These are phyloP conservation scores for Acheta domesticus DNA, from an alignment of 2,888 invertebrate genomes.

Conservation along the genomic window DNA sequence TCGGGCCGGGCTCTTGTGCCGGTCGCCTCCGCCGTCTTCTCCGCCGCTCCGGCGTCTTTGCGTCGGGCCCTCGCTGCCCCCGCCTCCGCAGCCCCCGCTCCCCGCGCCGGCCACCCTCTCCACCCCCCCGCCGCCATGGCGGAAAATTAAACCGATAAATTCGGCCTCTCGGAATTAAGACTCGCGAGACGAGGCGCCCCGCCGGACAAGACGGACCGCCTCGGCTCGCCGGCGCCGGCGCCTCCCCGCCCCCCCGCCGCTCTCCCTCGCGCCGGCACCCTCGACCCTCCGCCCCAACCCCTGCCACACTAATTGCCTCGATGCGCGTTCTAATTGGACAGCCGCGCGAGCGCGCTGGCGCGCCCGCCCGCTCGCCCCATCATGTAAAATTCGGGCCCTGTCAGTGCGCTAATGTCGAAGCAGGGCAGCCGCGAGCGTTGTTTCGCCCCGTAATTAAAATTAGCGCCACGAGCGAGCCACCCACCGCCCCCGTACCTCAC, in stretches of 20 bases:
- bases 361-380: neutral
- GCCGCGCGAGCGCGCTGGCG: neutral
- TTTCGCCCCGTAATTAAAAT: slow-evolving; percentile 10
- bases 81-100: neutral
- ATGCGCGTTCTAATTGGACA: slow-evolving; percentile 18
- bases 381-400: neutral
- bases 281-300: neutral
- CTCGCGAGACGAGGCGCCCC: neutral
- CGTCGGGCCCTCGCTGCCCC: neutral
- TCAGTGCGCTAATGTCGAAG: neutral
- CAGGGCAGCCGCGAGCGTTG: neutral
- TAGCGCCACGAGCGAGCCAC: neutral
- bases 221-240: neutral
- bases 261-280: no score
- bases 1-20: neutral
- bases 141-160: slow-evolving; percentile 18
- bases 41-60: neutral
- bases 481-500: no score
- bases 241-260: neutral
- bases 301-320: neutral
- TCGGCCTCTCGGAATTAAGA: slow-evolving; percentile 3
- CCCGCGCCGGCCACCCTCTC: neutral
- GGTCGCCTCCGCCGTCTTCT: neutral
- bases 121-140: neutral
- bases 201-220: slow-evolving; percentile 4